Conservation (phyloP, 2,113 vertebrate species). For the Proteles cristata region DNA sequence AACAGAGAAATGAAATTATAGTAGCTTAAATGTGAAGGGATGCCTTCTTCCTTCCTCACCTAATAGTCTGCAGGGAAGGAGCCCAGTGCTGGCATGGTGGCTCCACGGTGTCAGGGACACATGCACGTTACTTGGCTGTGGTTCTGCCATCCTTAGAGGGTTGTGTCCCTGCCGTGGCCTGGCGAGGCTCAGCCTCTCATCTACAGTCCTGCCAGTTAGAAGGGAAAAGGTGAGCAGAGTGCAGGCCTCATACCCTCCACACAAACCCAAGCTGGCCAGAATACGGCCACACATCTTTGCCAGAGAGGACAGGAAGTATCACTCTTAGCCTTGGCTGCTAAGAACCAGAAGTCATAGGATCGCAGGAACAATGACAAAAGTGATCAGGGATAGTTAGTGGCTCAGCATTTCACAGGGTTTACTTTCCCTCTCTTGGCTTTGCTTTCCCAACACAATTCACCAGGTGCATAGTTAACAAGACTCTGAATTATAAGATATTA, state of each 20-base stretch:
- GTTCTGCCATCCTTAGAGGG: too few relatives aligned
- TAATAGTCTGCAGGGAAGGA: neutral
- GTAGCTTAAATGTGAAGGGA: neutral
- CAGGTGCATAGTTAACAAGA: neutral
- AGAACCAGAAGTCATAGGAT: neutral
- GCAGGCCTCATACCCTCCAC: rapidly evolving
- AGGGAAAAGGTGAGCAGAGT: rapidly evolving
- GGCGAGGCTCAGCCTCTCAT: too few relatives aligned
- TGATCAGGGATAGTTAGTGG: neutral
- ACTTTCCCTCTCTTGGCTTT: neutral
- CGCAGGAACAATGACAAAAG: neutral
- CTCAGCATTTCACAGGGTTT: neutral
- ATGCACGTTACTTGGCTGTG: rapidly evolving
- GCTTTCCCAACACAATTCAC: neutral
- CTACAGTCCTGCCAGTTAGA: neutral
- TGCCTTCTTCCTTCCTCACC: neutral
- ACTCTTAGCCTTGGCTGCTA: neutral
- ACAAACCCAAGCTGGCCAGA: neutral
- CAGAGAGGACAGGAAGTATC: neutral
- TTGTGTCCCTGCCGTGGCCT: neutral
- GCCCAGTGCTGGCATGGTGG: rapidly evolving
- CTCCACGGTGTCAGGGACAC: rapidly evolving
- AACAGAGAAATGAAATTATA: neutral
- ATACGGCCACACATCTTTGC: neutral
- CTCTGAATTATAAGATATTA: neutral